Base-by-base conservation (phyloP, 2,797 vertebrate genomes). In the Lerista edwardsae region DNA sequence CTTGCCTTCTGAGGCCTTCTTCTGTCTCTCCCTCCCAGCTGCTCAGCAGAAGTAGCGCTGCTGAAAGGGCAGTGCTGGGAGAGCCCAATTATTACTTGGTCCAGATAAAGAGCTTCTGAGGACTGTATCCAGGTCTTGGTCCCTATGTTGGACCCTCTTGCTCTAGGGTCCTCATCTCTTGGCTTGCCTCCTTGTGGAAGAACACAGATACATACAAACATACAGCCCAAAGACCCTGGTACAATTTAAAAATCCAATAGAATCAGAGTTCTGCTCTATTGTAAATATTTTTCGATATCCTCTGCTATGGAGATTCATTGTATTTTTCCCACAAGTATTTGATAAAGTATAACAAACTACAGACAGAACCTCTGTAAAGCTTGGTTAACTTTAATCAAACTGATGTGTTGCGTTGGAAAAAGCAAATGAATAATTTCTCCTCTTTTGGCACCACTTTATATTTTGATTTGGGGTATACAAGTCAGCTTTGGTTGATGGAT, bases 341-440 rank as follows among this genome's bases (percentile, higher is more conserved):
- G 34, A 55, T 55, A 36, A 51, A 62, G 14, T 29, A 77, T 39
- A 36, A 77, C n/a, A 11, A 76, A 76, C 14, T 31, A 10, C 9
- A 47, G 31, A 83, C 27, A 75, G 51, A 68, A 47, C 29, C 3
- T 67, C 17, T 31, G 29, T 59, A 75, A 81, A 59, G 51, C 64
- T 69, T 68, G 64, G 29, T 59, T 83, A 68, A 64, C n/a, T 83
- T 83, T 34, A 69, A 83, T 76, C 47, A 31, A 59, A 25, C 0
- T 83, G 62, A 59, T 83, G 76, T 83, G 68, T 59, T 83, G 47
- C 34, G 31, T 21, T 68, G 81, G 34, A 8, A n/a, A 29, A 82
- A 74, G 44, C 65, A 69, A 69, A 34, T 31, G 15, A 83, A 76
- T 69, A 76, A 76, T 68, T 57, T 55, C 41, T 19, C 51, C n/a